These are phyloP conservation scores for Hemithea aestivaria DNA, from an alignment of 2,888 invertebrate genomes.

Conservation along the genomic window DNA sequence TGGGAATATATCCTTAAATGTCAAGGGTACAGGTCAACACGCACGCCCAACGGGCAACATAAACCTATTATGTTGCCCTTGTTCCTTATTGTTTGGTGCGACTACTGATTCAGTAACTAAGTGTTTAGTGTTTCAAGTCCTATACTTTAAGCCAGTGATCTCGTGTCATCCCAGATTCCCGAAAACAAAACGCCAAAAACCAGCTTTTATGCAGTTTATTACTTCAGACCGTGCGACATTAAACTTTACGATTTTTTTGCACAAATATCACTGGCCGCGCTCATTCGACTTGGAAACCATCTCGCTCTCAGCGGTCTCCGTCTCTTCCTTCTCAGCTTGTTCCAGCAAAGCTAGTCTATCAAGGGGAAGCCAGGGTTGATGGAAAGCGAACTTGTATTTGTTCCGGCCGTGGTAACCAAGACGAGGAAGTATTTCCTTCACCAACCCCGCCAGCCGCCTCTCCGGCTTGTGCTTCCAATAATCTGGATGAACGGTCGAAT, in stretches of 20 bases:
- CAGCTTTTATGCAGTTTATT: slow-evolving; percentile 1
- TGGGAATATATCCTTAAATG: too few relatives aligned
- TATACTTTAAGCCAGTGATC: too few relatives aligned
- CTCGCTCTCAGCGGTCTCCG: slow-evolving; percentile 24
- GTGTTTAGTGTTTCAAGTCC: too few relatives aligned
- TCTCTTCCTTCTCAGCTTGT: slow-evolving; percentile 56
- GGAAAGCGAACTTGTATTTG: slow-evolving; percentile 67
- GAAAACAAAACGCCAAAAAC: slow-evolving; percentile 8
- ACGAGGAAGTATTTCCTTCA: slow-evolving; percentile 40
- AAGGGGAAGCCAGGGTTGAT: slow-evolving; percentile 67
- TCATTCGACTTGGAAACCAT: slow-evolving; percentile 21
- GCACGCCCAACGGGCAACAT: too few relatives aligned
- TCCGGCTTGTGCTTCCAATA: slow-evolving; percentile 53
- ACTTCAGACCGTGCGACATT: slow-evolving; percentile 37
- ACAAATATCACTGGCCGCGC: slow-evolving; percentile 50
- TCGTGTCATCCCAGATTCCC: background rate
- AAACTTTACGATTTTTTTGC: slow-evolving; percentile 16
- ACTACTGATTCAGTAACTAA: too few relatives aligned
- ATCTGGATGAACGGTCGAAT: slow-evolving; percentile 57
- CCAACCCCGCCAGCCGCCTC: slow-evolving; percentile 31
- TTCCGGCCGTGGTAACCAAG: slow-evolving; percentile 62
- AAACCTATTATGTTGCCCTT: too few relatives aligned
- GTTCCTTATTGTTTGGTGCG: too few relatives aligned
- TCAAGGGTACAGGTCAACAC: too few relatives aligned
- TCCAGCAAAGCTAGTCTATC: slow-evolving; percentile 55